Evolutionary conservation across 2,113 vertebrate species (phyloP), one percentile per base, ranked within the genome.

Genomic region (Tragulus kanchil): DNA sequence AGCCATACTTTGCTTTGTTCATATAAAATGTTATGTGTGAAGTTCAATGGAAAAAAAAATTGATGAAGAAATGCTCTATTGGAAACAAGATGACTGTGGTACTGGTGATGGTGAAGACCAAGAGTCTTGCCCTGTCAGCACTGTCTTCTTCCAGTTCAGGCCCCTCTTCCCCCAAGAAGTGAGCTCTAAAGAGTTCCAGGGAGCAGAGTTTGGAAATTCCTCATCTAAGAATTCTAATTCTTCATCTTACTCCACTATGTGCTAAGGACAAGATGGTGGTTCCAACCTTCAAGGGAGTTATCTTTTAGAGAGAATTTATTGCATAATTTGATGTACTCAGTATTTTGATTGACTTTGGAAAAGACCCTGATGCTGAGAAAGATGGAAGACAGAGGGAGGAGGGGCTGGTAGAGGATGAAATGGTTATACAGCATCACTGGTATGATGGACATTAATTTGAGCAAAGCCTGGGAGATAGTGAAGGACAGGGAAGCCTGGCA

Each of bases 71-170:
- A 15, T 4, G 10, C 2, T n/a, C 9, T 8, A 36, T 1, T 4
- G 9, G 16, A 58, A 19, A 6, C 25, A 42, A 45, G 17, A 36
- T 85, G 0, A 0, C n/a, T 62, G 2, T 28, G 23, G 4, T 3
- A 82, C 58, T 50, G 3, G 6, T 42, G n/a, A 25, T 71, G 7
- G 19, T 26, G 36, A 16, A 17, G 23, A 13, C 0, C 13, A 36
- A 28, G 54, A 45, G 0, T 6, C 69, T 12, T 59, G 17, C 26
- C 21, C 48, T 2, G 8, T n/a, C 59, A 17, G 2, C 11, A 3
- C 17, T 45, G 3, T 67, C 3, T 69, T 7, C 9, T 6, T 69
- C 3, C 15, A 25, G 1, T 59, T 79, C 61, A 7, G n/a, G 14
- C 23, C 31, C 26, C 10, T 77, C 9, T 71, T 2, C 59, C 17